Evolutionary conservation across 1,140 invertebrate species (phyloP).

Genomic region (roundworm (Caenorhabditis elegans)): DNA sequence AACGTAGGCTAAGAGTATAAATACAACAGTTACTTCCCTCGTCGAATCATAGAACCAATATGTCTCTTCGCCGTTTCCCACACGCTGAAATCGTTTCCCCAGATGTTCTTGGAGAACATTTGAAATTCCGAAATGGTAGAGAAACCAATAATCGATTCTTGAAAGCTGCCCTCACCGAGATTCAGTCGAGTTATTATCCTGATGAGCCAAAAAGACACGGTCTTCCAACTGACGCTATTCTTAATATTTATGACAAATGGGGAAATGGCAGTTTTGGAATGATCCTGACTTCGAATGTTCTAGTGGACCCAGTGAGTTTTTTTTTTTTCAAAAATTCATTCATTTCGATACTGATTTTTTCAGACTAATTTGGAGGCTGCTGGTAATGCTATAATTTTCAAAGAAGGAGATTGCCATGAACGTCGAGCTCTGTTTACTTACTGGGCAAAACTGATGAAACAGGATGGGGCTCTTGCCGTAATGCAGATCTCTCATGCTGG

Average conservation of each 20-base stretch:
- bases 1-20: no score
- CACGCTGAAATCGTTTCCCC: neutral
- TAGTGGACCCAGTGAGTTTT: conserved; percentile 41
- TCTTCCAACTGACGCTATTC: conserved; percentile 45
- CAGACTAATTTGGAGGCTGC: conserved; percentile 34
- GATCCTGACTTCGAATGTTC: conserved; percentile 52
- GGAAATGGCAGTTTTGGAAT: conserved; percentile 51
- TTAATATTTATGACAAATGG: conserved; percentile 55
- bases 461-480: conserved; percentile 36
- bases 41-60: no score
- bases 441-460: conserved; percentile 33
- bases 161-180: conserved; percentile 48
- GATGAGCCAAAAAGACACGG: conserved; percentile 41
- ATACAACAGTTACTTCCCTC: no score
- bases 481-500: conserved; percentile 45
- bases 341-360: neutral
- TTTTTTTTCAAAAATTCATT: no score
- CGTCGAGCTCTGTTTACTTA: conserved; percentile 1
- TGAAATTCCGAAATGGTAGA: neutral
- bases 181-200: conserved; percentile 11
- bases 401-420: neutral
- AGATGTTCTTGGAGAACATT: neutral
- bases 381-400: conserved; percentile 27
- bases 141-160: conserved; percentile 47
- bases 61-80: neutral